Evolutionary conservation across 2,113 vertebrate genomes (phyloP).

Genomic region (Ancistrus triradiatus): DNA sequence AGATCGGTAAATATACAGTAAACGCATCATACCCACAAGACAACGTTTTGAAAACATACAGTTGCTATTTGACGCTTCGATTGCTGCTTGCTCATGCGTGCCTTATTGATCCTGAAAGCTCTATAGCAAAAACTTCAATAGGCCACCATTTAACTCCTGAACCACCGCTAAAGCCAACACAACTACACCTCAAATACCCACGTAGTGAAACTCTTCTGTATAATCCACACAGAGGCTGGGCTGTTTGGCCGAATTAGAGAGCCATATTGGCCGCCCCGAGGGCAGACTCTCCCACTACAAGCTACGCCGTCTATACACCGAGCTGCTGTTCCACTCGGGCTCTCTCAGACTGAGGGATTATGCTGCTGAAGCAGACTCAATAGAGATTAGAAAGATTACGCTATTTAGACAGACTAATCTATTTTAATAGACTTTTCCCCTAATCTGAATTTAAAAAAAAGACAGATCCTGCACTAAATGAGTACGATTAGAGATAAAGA

Average conservation of each 20-base stretch:
- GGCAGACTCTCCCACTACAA: slow-evolving; percentile 74
- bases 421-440: slow-evolving; percentile 56
- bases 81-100: slow-evolving; percentile 17
- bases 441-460: slow-evolving; percentile 59
- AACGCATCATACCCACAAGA: background rate
- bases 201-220: slow-evolving; percentile 32
- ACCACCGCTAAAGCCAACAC: background rate
- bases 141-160: background rate
- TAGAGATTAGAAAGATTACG: slow-evolving; percentile 70
- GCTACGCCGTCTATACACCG: slow-evolving; percentile 56
- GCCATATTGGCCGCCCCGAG: slow-evolving; percentile 72
- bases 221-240: slow-evolving; percentile 12
- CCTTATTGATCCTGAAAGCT: slow-evolving; percentile 21
- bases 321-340: slow-evolving; percentile 33
- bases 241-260: slow-evolving; percentile 61
- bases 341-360: slow-evolving; percentile 65
- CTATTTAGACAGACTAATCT: slow-evolving; percentile 60
- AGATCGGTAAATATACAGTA: background rate
- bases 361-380: slow-evolving; percentile 61
- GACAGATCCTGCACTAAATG: no score
- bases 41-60: background rate
- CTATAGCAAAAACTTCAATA: background rate
- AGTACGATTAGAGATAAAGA: slow-evolving; percentile 56
- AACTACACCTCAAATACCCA: slow-evolving; percentile 4
- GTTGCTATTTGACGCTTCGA: slow-evolving; percentile 9